Percentiles rank a stretch among this genome's conserved stretches.
phyloP scores from a whole-genome alignment of 2,888 invertebrate genomes.

The Busseola fusca region DNA sequence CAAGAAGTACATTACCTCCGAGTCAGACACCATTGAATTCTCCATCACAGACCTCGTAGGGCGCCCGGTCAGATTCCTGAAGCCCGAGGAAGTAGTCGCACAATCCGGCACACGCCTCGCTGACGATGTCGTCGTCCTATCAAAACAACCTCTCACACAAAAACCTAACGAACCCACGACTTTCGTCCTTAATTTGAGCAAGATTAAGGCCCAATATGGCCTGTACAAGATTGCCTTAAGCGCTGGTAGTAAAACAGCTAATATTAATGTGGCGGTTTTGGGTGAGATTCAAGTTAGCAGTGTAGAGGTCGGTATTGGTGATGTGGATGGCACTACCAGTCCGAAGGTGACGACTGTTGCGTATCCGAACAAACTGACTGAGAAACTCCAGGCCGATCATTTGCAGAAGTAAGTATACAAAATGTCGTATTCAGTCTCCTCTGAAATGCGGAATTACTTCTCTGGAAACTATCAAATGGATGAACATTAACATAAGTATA shows the following conservation, averaged over 20 bases:
- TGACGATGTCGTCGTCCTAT: constrained; percentile 93
- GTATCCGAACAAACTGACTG: constrained; percentile 92
- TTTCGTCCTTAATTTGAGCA: constrained; percentile 93
- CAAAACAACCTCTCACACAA: constrained; percentile 89
- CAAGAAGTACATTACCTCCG: constrained; percentile 92
- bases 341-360: constrained; percentile 93
- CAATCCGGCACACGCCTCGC: constrained; percentile 93
- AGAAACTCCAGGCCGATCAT: constrained; percentile 94
- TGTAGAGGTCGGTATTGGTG: constrained; percentile 96
- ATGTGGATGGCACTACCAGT: constrained; percentile 96
- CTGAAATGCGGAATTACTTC: neutral
- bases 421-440: neutral
- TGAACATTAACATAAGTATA: neutral
- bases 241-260: constrained; percentile 90
- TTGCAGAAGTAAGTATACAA: constrained; percentile 92
- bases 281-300: constrained; percentile 93
- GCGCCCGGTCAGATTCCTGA: constrained; percentile 90
- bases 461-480: neutral
- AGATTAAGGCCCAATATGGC: constrained; percentile 94
- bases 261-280: constrained; percentile 91
- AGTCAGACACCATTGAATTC: constrained; percentile 92
- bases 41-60: constrained; percentile 93
- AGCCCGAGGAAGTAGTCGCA: constrained; percentile 91
- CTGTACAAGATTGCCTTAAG: constrained; percentile 94
- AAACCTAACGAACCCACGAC: constrained; percentile 90